Evolutionary conservation across 1,140 invertebrate species (phyloP).

Genomic region (Bombus picipes): DNA sequence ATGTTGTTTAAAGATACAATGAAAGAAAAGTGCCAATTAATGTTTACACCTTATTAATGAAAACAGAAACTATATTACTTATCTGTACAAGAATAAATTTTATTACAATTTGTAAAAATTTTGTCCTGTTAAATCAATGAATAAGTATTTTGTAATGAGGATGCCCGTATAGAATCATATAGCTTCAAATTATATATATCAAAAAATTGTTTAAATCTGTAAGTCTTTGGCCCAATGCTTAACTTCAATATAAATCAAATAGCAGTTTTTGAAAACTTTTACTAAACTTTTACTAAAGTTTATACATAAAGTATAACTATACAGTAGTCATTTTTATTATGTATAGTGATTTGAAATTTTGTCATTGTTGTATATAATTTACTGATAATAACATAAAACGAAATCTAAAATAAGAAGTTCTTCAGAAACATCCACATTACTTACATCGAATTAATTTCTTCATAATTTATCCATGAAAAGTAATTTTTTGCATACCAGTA

Average conservation of each 20-base stretch:
- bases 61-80: slow-evolving; percentile 40
- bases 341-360: neutral
- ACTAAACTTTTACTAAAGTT: neutral
- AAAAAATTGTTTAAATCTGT: neutral
- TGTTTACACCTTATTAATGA: slow-evolving; percentile 26
- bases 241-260: neutral
- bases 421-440: slow-evolving; percentile 43
- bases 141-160: slow-evolving; percentile 39
- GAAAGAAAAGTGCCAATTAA: slow-evolving; percentile 11
- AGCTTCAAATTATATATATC: neutral
- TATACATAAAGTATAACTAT: neutral
- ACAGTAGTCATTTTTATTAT: neutral
- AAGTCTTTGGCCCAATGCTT: neutral
- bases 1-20: neutral
- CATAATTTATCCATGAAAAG: neutral
- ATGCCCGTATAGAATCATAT: slow-evolving; percentile 12
- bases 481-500: neutral
- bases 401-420: neutral
- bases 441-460: slow-evolving; percentile 32
- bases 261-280: neutral
- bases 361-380: no score
- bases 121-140: slow-evolving; percentile 19
- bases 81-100: slow-evolving; percentile 50
- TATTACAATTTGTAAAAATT: slow-evolving; percentile 48
- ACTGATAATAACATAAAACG: neutral